Conservation (phyloP, 2,113 vertebrate species). For the Colius striatus region DNA sequence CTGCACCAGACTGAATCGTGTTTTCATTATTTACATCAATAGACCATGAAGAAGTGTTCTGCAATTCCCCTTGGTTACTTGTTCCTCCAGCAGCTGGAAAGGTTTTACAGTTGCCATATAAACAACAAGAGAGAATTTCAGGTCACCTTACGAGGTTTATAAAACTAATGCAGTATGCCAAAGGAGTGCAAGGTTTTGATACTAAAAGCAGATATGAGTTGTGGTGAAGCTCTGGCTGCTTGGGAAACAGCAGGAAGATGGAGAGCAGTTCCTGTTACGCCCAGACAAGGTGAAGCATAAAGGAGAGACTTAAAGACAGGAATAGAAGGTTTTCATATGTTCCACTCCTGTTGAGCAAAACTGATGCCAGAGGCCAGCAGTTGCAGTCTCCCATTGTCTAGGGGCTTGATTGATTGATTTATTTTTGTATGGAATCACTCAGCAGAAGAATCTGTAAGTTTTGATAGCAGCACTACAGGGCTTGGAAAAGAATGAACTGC, state of each 20-base stretch:
- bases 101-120: not conserved
- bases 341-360: not conserved
- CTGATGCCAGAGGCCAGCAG: not conserved
- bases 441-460: not conserved
- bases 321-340: not conserved
- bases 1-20: not conserved
- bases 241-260: not conserved
- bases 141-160: not conserved
- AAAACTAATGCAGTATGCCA: not conserved
- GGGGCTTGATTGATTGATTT: not conserved
- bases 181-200: not conserved
- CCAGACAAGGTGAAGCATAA: fast-evolving
- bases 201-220: not conserved
- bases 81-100: not conserved
- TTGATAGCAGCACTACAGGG: not conserved
- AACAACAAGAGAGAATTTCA: not conserved
- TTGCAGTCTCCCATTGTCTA: not conserved
- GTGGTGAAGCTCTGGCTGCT: not conserved
- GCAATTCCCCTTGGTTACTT: not conserved
- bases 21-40: not conserved
- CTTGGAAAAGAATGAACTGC: not conserved
- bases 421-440: not conserved
- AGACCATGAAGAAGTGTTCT: fast-evolving
- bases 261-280: not conserved
- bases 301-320: not conserved